phyloP scores from a whole-genome alignment of 2,888 invertebrate species.

The Drosophila histrio region DNA sequence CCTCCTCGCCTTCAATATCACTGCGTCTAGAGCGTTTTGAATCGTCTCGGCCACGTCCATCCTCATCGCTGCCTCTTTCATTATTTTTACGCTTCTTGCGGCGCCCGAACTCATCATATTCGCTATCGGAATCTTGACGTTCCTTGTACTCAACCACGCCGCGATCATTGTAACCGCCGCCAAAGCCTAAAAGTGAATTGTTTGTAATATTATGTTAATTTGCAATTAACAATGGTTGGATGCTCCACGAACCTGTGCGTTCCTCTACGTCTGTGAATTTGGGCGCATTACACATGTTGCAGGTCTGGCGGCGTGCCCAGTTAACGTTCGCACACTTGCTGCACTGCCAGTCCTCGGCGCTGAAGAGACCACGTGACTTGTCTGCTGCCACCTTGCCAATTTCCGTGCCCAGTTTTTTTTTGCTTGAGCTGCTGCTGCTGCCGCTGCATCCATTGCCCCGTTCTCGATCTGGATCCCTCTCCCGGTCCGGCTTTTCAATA shows the following conservation, averaged over 20 bases:
- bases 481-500: constrained; percentile 62
- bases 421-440: constrained; percentile 69
- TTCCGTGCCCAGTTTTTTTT: constrained; percentile 95
- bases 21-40: constrained; percentile 48
- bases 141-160: constrained; percentile 98
- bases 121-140: constrained; percentile 94
- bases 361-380: constrained; percentile 92
- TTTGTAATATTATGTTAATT: background rate
- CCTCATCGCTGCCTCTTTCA: constrained; percentile 65
- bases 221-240: no score
- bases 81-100: constrained; percentile 85
- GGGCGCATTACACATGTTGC: constrained; percentile 99
- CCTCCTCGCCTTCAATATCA: constrained; percentile 76
- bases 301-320: constrained; percentile 94
- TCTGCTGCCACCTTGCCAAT: constrained; percentile 99
- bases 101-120: constrained; percentile 96
- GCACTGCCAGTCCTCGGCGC: constrained; percentile 99
- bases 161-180: constrained; percentile 97
- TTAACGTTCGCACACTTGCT: constrained; percentile 99
- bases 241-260: constrained; percentile 86
- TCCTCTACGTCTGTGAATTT: constrained; percentile 97
- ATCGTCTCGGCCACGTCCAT: constrained; percentile 71
- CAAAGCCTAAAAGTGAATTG: constrained; percentile 86
- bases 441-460: constrained; percentile 68
- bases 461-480: constrained; percentile 47